Evolutionary conservation across 2,888 invertebrate genomes (phyloP).

Genomic region (Capitulum mitella): DNA sequence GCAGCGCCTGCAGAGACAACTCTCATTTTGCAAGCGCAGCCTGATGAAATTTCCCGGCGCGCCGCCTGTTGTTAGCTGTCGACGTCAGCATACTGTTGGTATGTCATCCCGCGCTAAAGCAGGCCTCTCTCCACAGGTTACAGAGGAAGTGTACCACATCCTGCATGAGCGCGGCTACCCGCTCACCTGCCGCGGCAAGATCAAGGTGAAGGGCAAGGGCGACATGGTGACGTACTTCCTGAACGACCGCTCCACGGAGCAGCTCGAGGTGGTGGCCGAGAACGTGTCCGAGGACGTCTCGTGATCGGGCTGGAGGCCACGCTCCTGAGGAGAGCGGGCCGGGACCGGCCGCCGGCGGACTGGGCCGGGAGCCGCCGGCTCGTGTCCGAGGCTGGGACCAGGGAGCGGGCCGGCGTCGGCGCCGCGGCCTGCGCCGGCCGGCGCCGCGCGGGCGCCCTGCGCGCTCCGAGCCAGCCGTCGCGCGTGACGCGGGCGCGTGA

Average conservation of each 20-base stretch:
- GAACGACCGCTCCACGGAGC: constrained; percentile 57
- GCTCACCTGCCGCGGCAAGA: constrained; percentile 73
- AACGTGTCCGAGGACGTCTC: constrained; percentile 59
- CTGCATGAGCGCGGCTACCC: constrained; percentile 62
- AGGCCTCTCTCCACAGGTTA: constrained; percentile 60
- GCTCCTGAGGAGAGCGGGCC: neutral
- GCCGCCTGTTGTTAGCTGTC: too few species aligned
- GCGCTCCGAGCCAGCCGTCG: too few species aligned
- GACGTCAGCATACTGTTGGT: too few species aligned
- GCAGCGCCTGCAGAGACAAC: too few species aligned
- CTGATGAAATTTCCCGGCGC: too few species aligned
- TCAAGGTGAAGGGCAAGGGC: constrained; percentile 87
- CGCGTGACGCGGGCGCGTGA: too few species aligned
- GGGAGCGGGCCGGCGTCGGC: too few species aligned
- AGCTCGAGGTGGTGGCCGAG: constrained; percentile 65
- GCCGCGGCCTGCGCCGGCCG: neutral
- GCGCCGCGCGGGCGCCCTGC: neutral
- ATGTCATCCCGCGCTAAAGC: too few species aligned
- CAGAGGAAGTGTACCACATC: constrained; percentile 78
- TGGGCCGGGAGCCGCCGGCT: neutral
- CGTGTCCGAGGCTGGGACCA: neutral
- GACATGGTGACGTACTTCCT: constrained; percentile 90
- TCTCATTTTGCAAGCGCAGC: too few species aligned
- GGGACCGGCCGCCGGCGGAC: neutral
- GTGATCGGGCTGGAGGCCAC: too few species aligned